Percentiles rank a stretch among this genome's conserved stretches.
phyloP scores from a whole-genome alignment of 2,113 vertebrate genomes.

The Onychorhynchus coronatus region DNA sequence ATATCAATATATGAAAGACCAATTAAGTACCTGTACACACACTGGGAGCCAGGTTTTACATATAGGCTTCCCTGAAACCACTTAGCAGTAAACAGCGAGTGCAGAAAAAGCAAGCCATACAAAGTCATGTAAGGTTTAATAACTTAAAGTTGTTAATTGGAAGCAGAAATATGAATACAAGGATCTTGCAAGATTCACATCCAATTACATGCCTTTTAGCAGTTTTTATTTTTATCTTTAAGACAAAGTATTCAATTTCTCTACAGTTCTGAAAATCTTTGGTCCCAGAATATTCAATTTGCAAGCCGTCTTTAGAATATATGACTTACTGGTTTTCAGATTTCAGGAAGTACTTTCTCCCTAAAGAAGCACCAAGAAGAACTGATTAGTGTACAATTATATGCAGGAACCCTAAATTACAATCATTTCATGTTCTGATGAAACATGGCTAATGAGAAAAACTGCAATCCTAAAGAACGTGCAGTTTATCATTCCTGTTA shows the following conservation, averaged over 20 bases:
- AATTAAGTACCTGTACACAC: background rate
- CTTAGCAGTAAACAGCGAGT: background rate
- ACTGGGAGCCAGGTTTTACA: background rate
- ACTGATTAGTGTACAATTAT: background rate
- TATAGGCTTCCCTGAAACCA: fast-evolving
- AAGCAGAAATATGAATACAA: background rate
- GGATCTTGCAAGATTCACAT: background rate
- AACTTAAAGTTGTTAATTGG: background rate
- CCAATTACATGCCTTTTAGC: background rate
- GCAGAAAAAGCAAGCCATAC: background rate
- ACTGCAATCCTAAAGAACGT: background rate
- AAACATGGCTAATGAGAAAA: background rate
- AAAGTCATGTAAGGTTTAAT: background rate
- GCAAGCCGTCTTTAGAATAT: background rate
- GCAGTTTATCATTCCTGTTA: background rate
- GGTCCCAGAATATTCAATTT: background rate
- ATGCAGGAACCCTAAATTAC: background rate
- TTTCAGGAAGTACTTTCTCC: background rate
- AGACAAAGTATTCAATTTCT: background rate
- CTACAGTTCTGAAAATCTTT: background rate
- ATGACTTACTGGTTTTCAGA: background rate
- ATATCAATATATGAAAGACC: background rate
- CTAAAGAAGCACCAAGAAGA: background rate
- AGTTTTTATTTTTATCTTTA: background rate
- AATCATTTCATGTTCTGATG: background rate